Evolutionary conservation across 2,888 invertebrate genomes (phyloP).

Genomic region (Leucoptera coffeella): DNA sequence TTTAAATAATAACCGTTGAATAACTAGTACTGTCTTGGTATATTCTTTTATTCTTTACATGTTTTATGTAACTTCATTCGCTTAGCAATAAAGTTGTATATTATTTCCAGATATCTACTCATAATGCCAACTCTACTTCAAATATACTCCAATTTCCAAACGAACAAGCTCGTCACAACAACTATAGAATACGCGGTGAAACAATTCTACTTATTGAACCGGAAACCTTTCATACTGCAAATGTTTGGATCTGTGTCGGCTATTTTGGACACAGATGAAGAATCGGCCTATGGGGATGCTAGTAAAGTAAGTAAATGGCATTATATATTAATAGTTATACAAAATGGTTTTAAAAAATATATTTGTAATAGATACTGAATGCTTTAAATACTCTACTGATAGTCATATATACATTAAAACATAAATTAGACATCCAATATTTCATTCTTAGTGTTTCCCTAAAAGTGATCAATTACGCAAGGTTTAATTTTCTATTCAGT

Average conservation of each 20-base stretch:
- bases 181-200: slow-evolving; percentile 98
- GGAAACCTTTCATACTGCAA: slow-evolving; percentile 96
- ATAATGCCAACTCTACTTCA: slow-evolving; percentile 97
- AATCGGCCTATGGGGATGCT: slow-evolving; percentile 82
- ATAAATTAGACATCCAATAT: too few species aligned
- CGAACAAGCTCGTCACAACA: slow-evolving; percentile 89
- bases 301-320: slow-evolving; percentile 62
- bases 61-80: too few species aligned
- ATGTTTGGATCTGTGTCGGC: slow-evolving; percentile 99
- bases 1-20: too few species aligned
- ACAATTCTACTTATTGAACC: slow-evolving; percentile 95
- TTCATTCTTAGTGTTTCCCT: too few species aligned
- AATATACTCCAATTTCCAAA: slow-evolving; percentile 96
- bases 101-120: slow-evolving; percentile 68
- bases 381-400: too few species aligned
- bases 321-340: background rate
- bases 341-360: too few species aligned
- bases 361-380: too few species aligned
- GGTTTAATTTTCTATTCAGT: too few species aligned
- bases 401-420: too few species aligned
- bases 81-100: slow-evolving; percentile 1
- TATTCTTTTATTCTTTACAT: too few species aligned
- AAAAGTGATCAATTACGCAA: too few species aligned
- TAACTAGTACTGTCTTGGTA: too few species aligned
- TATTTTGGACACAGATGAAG: slow-evolving; percentile 87